Evolutionary conservation across 2,888 invertebrate species (phyloP).

Genomic region (Lasioglossum marginatum): DNA sequence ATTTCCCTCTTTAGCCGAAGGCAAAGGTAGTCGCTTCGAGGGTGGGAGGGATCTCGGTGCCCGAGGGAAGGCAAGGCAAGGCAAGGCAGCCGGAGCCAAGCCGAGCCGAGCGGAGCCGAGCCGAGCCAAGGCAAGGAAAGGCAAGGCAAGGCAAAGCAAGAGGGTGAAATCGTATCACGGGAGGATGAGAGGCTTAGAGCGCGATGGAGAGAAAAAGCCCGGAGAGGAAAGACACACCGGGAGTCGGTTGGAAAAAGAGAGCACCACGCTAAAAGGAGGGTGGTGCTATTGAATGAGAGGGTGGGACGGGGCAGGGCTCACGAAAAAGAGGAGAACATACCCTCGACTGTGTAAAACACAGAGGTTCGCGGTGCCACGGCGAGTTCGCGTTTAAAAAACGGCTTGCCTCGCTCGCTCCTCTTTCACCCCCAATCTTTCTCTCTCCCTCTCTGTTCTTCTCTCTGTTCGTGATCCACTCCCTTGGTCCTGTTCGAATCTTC

Average conservation of each 20-base stretch:
- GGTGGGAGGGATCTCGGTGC: slow-evolving; percentile 60
- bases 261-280: slow-evolving; percentile 52
- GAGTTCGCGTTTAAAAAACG: slow-evolving; percentile 73
- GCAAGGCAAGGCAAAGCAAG: slow-evolving; percentile 53
- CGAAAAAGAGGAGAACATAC: slow-evolving; percentile 74
- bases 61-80: slow-evolving; percentile 65
- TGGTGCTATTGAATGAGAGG: slow-evolving; percentile 64
- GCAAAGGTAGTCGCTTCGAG: slow-evolving; percentile 70
- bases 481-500: slow-evolving; percentile 47
- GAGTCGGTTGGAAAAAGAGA: slow-evolving; percentile 54
- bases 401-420: slow-evolving; percentile 15
- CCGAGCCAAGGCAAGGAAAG: slow-evolving; percentile 30
- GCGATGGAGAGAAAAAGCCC: slow-evolving; percentile 32
- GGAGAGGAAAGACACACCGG: slow-evolving; percentile 39
- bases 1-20: slow-evolving; percentile 81
- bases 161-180: slow-evolving; percentile 59
- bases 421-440: background rate
- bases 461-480: background rate
- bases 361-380: slow-evolving; percentile 70
- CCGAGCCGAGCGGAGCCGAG: slow-evolving; percentile 12
- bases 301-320: slow-evolving; percentile 64
- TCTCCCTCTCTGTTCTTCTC: background rate
- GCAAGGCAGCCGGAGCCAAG: slow-evolving; percentile 7
- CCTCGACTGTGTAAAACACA: slow-evolving; percentile 77
- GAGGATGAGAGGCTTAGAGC: slow-evolving; percentile 50